Base-by-base conservation (phyloP, 2,888 invertebrate genomes). In the Tineola bisselliella region DNA sequence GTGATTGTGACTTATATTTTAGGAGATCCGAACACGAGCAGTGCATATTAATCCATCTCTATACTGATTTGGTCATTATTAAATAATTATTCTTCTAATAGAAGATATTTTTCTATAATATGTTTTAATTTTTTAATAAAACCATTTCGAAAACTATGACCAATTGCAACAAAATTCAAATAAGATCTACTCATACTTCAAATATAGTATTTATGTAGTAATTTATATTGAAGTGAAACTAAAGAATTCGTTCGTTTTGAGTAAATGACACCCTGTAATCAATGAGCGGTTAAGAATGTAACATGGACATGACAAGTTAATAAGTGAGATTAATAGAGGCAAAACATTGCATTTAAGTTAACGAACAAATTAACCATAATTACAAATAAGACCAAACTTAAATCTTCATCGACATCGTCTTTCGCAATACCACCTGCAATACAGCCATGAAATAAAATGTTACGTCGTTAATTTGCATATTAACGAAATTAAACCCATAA, bases 401-500 rank as follows among this genome's bases (percentile, higher is more conserved):
- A 17, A 15, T n/a, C 56, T n/a, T 56, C 58, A n/a, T 58, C 13
- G 25, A 25, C 25, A 33, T 13, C 33, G n/a, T 1, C 1, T 58
- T 58, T 58, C 5, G 33, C 33, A 58, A 58, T 58, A 58, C 31
- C 11, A 58, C 58, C 58, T 3, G 13, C 58, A 18, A 10, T 25
- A 58, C 33, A 33, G 11, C 58, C 58, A 33, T 58, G 58, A 12
- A 58, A 58, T 15, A 13, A 33, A 33, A n/a, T 58, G n/a, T 17
- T 13, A 33, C 4, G 19, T 30, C 33, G 13, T 58, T 31, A 1
- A 58, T 58, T 58, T 33, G 13, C 58, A 58, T 58, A 58, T 58
- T 58, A 33, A 33, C 12, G 17, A 33, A 58, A 58, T 58, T 30
- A 33, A 58, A 58, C 33, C n/a, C 31, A 15, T 58, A 58, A 58